Base-by-base conservation (phyloP, 37 sponge, comb jelly and placozoan genomes). In the Halichondria panicea region DNA sequence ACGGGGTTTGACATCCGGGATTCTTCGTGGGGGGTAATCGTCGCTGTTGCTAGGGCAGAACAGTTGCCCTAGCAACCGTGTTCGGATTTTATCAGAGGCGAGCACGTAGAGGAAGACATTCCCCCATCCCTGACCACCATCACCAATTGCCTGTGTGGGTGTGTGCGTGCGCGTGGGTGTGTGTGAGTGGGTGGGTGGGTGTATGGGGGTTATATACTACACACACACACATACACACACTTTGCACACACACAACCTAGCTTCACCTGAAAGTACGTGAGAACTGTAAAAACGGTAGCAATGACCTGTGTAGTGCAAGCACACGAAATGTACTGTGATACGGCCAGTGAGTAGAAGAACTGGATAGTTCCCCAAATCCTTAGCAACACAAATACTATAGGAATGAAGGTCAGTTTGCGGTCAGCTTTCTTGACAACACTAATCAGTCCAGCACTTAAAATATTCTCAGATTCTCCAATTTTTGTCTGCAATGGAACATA, bases 281-380 rank as follows among this genome's bases (percentile, higher is more conserved):
- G 68, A 7, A 66, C 4, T 21, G 12, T 38, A 30, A 78, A 67
- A 22, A 24, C 68, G 7, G 1, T 1, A 13, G 7, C 6, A 22
- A 46, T 12, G 1, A 21, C 42, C 15, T 50, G 9, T 15, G 58
- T 18, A 13, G 27, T 33, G 37, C 78, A 78, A 1, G 57, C 78
- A 38, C 19, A 4, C 18, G 22, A 33, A 1, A 31, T 43, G 3
- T 21, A 52, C 1, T 44, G 36, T 0, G 24, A 1, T 4, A 65
- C 48, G 33, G 22, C 1, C 3, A 22, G 13, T 4, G 66, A 62
- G 36, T 37, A 64, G 46, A 85, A 71, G 76, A 87, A 80, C 28
- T 76, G 88, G 34, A 81, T 4, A 7, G 82, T 81, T 11, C 88
- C 88, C 88, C 88, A 87, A 0, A 81, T 81, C 7, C 88, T 31